These are phyloP conservation scores for Paradoxurus hermaphroditus DNA, from an alignment of 2,113 vertebrate genomes.

Conservation along the genomic window DNA sequence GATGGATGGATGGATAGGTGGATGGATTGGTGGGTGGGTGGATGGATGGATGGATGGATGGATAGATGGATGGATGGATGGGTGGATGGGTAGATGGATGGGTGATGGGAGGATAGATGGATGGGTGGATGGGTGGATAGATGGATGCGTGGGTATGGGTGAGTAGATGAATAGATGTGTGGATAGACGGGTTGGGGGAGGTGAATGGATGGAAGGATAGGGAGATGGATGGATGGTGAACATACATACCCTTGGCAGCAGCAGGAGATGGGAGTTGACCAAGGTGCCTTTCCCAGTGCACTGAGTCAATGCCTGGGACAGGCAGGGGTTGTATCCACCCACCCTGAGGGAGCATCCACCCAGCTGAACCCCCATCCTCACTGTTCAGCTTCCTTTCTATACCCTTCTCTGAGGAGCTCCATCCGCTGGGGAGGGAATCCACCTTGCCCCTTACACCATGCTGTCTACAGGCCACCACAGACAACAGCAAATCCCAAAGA, in stretches of 20 bases:
- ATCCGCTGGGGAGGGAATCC: rapidly evolving
- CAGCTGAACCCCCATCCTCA: too few species aligned
- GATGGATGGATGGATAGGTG: not conserved
- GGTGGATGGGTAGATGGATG: not conserved
- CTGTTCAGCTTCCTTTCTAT: not conserved
- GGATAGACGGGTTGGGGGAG: not conserved
- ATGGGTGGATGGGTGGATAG: not conserved
- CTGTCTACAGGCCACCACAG: not conserved
- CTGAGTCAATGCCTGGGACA: rapidly evolving
- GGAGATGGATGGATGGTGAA: too few species aligned
- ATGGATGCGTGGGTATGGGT: rapidly evolving
- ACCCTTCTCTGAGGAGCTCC: not conserved
- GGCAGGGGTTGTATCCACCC: not conserved
- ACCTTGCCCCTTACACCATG: rapidly evolving
- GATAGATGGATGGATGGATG: too few species aligned
- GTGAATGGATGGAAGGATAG: not conserved
- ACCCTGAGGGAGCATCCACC: not conserved
- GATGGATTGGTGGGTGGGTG: not conserved
- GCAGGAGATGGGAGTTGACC: not conserved
- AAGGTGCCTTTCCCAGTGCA: not conserved
- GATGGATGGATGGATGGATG: too few species aligned
- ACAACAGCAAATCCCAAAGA: not conserved
- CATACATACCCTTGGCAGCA: not conserved
- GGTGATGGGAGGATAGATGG: not conserved
- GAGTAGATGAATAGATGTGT: rapidly evolving